A percentile compares a stretch with the other conserved stretches of the same genome.
phyloP scores from a whole-genome alignment of 2,797 vertebrate species.

The Natrix natrix region DNA sequence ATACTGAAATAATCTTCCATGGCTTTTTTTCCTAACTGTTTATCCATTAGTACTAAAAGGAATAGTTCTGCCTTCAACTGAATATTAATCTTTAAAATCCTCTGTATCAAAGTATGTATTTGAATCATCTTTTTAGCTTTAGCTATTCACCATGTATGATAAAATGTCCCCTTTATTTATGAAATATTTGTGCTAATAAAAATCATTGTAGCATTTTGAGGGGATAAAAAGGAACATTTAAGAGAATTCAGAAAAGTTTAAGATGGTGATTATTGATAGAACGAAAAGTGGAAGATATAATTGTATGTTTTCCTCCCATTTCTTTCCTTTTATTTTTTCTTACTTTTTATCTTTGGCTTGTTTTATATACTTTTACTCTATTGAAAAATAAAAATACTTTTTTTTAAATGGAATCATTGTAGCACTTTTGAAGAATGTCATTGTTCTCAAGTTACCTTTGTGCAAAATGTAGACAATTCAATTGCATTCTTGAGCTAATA shows the following conservation, averaged over 20 bases:
- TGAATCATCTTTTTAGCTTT: background rate
- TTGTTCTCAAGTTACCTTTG: background rate
- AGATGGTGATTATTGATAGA: background rate
- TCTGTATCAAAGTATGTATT: background rate
- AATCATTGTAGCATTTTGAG: conserved; percentile 66
- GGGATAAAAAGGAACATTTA: background rate
- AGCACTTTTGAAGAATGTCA: conserved; percentile 60
- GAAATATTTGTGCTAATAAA: conserved; percentile 69
- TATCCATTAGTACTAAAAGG: background rate
- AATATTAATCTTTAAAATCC: background rate
- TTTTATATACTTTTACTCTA: background rate
- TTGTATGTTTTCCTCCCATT: background rate
- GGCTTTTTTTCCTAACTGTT: background rate
- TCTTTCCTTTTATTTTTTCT: background rate
- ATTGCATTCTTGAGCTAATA: conserved; percentile 11
- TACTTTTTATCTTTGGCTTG: background rate
- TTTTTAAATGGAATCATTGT: conserved; percentile 57
- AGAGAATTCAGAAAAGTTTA: background rate
- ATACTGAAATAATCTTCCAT: background rate
- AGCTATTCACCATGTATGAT: background rate
- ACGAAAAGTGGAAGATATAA: background rate
- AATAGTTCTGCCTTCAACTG: background rate
- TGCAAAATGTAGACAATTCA: conserved; percentile 10
- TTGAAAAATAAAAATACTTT: background rate
- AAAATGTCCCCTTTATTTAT: conserved; percentile 56